Evolutionary conservation across 2,888 invertebrate genomes (phyloP), one percentile per base, ranked within the genome.

Genomic region (Vanessa cardui): DNA sequence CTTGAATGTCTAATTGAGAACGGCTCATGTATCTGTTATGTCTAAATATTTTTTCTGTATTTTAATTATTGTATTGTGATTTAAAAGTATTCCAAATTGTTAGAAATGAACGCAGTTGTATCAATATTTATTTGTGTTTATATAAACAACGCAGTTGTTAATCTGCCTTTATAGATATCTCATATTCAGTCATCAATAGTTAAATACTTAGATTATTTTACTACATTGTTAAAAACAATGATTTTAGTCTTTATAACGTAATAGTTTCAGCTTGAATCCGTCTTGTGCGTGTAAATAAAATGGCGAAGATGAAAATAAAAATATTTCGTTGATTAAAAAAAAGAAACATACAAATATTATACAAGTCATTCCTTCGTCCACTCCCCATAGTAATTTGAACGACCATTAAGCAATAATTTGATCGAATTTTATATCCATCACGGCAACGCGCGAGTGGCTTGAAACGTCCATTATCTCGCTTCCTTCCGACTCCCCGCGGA

Each of bases 361-460:
- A 76, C 75, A 70, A 83, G 84, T 83, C 75, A 76, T 66, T 60
- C 60, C 56, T 61, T 60, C 46, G 64, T 62, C 65, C 70, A 65
- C 75, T 78, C 82, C 79, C 79, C 76, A 76, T 80, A 85, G 85
- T 84, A 86, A 87, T 89, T 85, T 85, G 83, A 86, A 83, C 84
- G 83, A 83, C 87, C 89, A 89, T 91, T 91, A 90, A 86, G 82
- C 87, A 88, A 90, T 90, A 90, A 91, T 90, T 90, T 85, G 84
- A 88, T 90, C 87, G 89, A 90, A 88, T 88, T 89, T 91, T 88
- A 89, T 90, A 90, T 90, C 90, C 88, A 90, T 90, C 90, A 90
- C 85, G 85, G 87, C 88, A 87, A 84, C 85, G 88, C 86, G 80
- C 78, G 77, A 81, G 81, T 79, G 82, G 78, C 82, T 72, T 80